Conservation (phyloP, 2,113 vertebrate genomes). For the Leuciscus idus region DNA sequence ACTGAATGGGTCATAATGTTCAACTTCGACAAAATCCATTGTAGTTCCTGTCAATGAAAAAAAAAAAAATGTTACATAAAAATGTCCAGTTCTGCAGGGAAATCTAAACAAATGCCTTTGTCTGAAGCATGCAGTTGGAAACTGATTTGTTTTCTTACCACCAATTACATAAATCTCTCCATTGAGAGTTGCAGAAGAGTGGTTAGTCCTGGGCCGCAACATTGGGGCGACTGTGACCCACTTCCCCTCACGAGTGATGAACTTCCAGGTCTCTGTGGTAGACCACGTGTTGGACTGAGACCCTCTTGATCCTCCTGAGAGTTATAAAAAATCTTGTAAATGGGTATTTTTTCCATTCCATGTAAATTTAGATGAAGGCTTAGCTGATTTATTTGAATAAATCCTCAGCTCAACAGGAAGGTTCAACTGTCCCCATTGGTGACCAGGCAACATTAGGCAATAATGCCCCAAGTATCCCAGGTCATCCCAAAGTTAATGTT, state of each 20-base stretch:
- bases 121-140: not conserved
- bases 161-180: constrained; percentile 95
- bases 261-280: constrained; percentile 92
- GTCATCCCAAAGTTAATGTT: constrained; percentile 46
- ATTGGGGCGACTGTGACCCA: constrained; percentile 90
- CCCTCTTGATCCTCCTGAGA: constrained; percentile 89
- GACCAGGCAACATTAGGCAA: constrained; percentile 3
- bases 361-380: not conserved
- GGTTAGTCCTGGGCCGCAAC: constrained; percentile 92
- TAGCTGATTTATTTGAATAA: constrained; percentile 23
- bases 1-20: constrained; percentile 91
- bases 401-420: constrained; percentile 5
- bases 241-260: constrained; percentile 81
- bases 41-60: constrained; percentile 80
- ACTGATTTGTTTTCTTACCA: constrained; percentile 76
- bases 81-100: not conserved
- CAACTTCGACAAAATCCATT: constrained; percentile 85
- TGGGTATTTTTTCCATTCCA: not conserved
- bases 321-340: not conserved
- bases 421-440: constrained; percentile 26
- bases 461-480: not conserved
- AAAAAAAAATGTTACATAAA: not conserved
- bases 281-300: constrained; percentile 92
- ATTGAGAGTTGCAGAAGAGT: constrained; percentile 84
- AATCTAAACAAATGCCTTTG: not conserved